Conservation (phyloP, 2,797 vertebrate genomes). For the Myripristis jacobus region DNA sequence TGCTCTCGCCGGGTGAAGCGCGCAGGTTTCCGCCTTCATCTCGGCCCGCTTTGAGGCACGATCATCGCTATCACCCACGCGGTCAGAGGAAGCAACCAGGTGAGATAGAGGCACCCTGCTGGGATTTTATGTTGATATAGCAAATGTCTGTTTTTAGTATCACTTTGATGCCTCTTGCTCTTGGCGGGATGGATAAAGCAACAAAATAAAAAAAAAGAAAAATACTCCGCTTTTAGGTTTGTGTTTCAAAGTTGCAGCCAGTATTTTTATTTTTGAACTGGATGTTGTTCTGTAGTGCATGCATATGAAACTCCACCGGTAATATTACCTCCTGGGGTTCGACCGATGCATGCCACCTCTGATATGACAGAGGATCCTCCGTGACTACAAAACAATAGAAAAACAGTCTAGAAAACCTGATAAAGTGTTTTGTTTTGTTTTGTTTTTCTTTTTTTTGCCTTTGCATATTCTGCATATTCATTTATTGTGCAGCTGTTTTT, state of each 20-base stretch:
- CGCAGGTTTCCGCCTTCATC: conserved; percentile 58
- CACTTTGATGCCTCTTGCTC: conserved; percentile 28
- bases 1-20: conserved; percentile 26
- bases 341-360: too few species aligned
- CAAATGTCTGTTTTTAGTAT: conserved; percentile 49
- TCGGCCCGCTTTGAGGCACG: conserved; percentile 46
- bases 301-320: too few species aligned
- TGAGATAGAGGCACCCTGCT: conserved; percentile 26
- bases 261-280: too few species aligned
- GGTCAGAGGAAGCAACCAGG: conserved; percentile 50
- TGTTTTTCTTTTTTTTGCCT: too few species aligned
- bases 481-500: too few species aligned
- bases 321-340: too few species aligned
- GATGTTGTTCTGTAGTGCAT: too few species aligned
- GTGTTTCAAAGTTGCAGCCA: not conserved
- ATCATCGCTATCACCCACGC: conserved; percentile 48
- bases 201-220: conserved; percentile 7
- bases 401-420: too few species aligned
- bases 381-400: too few species aligned
- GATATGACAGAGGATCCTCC: too few species aligned
- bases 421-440: too few species aligned
- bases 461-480: too few species aligned
- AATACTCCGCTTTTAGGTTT: conserved; percentile 11
- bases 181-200: conserved; percentile 7
- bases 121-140: conserved; percentile 43